phyloP scores from a whole-genome alignment of 2,888 invertebrate genomes.

The Euplexia lucipara region DNA sequence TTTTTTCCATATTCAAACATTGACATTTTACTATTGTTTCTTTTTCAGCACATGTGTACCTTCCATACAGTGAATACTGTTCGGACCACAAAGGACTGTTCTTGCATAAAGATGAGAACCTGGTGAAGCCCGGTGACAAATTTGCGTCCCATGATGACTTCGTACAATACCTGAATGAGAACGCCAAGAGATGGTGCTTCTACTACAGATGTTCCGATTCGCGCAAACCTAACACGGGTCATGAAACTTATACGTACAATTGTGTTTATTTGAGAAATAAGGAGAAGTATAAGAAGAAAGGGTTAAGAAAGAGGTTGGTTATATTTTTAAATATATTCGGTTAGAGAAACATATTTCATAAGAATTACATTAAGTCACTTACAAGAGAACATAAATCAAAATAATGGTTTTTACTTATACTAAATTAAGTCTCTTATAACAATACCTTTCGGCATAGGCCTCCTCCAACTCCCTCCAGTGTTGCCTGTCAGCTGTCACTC shows the following conservation, averaged over 20 bases:
- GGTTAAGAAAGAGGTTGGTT: conserved; percentile 71
- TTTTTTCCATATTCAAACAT: too few species aligned
- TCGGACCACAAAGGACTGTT: conserved; percentile 66
- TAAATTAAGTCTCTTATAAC: too few species aligned
- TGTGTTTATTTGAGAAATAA: conserved; percentile 74
- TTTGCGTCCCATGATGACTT: conserved; percentile 72
- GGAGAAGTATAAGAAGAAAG: conserved; percentile 70
- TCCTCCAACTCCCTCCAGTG: too few species aligned
- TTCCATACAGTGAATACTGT: conserved; percentile 62
- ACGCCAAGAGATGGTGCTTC: conserved; percentile 73
- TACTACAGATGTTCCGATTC: conserved; percentile 76
- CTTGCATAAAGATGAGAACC: conserved; percentile 67
- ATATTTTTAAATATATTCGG: not conserved
- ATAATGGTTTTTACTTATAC: too few species aligned
- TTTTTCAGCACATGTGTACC: conserved; percentile 35
- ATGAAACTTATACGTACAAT: conserved; percentile 70
- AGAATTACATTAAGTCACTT: too few species aligned
- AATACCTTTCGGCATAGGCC: too few species aligned
- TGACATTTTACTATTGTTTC: not conserved
- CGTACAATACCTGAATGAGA: conserved; percentile 73
- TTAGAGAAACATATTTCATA: too few species aligned
- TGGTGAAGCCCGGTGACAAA: conserved; percentile 73
- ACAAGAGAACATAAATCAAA: too few species aligned
- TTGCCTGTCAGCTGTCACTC: too few species aligned
- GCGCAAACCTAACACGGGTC: conserved; percentile 63